These are phyloP conservation scores for Thera obeliscata DNA, from an alignment of 2,888 invertebrate species.

Conservation along the genomic window DNA sequence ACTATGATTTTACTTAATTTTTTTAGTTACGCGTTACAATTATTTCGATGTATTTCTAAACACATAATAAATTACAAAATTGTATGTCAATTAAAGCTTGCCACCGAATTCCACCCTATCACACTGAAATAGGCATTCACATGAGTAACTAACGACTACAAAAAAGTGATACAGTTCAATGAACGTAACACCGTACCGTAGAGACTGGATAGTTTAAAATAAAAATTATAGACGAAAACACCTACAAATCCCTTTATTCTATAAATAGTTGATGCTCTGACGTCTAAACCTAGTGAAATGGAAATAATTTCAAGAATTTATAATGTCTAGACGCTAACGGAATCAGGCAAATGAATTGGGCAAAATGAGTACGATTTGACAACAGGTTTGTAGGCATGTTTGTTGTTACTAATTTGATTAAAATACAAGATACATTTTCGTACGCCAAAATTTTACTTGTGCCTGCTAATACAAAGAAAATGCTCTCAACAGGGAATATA, in stretches of 20 bases:
- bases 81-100: not conserved
- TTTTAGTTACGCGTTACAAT: too few species aligned
- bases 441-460: too few species aligned
- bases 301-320: slow-evolving; percentile 47
- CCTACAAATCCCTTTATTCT: slow-evolving; percentile 17
- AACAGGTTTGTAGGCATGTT: slow-evolving; percentile 31
- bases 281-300: slow-evolving; percentile 46
- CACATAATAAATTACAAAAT: not conserved
- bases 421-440: too few species aligned
- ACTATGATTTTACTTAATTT: too few species aligned
- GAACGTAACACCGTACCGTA: not conserved
- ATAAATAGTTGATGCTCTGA: slow-evolving; percentile 38
- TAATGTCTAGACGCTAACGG: slow-evolving; percentile 52
- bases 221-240: not conserved
- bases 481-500: too few species aligned
- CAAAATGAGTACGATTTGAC: slow-evolving; percentile 37
- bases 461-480: too few species aligned
- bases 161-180: slow-evolving; percentile 12
- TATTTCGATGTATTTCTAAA: too few species aligned
- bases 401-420: slow-evolving; percentile 10
- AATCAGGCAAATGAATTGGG: slow-evolving; percentile 35
- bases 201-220: not conserved
- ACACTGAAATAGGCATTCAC: slow-evolving; percentile 7
- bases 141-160: slow-evolving; percentile 5
- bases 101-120: not conserved